Conservation (phyloP, 2,888 invertebrate species). For the Tenthredo amoena region DNA sequence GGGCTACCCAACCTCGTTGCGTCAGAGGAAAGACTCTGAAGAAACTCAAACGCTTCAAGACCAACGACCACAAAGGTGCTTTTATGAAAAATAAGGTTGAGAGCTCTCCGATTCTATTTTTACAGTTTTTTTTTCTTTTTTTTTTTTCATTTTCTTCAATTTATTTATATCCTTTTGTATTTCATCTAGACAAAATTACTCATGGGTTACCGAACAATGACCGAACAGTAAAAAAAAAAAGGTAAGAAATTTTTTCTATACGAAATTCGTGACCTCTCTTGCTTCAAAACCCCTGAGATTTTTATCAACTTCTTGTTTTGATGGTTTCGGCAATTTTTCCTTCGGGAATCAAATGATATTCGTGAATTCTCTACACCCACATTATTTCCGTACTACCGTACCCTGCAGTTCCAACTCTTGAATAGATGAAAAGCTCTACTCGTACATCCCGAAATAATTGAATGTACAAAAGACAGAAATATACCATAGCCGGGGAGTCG, state of each 20-base stretch:
- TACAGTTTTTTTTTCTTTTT: background rate
- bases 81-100: slow-evolving; percentile 8
- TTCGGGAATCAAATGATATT: background rate
- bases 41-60: background rate
- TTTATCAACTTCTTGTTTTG: background rate
- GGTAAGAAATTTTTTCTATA: background rate
- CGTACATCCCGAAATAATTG: slow-evolving; percentile 13
- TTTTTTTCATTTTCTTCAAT: background rate
- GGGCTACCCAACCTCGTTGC: background rate
- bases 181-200: background rate
- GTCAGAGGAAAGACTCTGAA: background rate
- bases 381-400: background rate
- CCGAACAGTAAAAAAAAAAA: background rate
- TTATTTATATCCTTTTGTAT: background rate
- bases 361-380: background rate
- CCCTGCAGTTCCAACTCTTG: background rate
- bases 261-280: background rate
- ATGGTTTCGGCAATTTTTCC: background rate
- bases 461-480: slow-evolving; percentile 17
- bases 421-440: background rate
- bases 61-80: slow-evolving; percentile 10
- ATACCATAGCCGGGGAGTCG: slow-evolving; percentile 8
- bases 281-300: background rate
- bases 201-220: background rate
- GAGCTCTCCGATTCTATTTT: slow-evolving; percentile 35